Conservation (phyloP, 2,113 vertebrate genomes). For the Sarotherodon lohbergeri region DNA sequence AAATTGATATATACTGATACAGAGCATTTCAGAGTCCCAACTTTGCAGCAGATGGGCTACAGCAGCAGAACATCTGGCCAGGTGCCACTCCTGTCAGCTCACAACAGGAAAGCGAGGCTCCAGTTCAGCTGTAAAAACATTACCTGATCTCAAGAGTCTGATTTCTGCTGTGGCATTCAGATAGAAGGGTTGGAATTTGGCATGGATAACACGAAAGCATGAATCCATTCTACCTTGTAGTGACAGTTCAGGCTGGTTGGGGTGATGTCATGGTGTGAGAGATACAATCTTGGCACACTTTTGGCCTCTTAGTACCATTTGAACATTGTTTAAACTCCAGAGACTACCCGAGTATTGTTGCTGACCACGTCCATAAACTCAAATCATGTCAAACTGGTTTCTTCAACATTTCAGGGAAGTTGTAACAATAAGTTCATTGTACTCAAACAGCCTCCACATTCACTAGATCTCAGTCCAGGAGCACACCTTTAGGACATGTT, state of each 20-base stretch:
- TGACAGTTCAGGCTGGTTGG: background rate
- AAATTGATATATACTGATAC: background rate
- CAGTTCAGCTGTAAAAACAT: background rate
- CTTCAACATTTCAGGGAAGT: background rate
- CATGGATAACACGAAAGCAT: background rate
- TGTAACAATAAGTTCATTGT: background rate
- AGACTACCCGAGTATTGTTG: background rate
- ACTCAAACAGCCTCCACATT: background rate
- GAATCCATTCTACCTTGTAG: background rate
- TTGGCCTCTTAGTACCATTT: background rate
- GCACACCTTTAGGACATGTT: background rate
- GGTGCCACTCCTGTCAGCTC: background rate
- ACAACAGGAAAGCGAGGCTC: background rate
- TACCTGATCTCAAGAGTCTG: background rate
- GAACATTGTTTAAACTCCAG: background rate
- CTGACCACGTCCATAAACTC: background rate
- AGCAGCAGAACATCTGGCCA: accelerated
- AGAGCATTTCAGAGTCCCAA: background rate
- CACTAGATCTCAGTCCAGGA: background rate
- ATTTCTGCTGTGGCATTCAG: background rate
- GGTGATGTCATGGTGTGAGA: background rate
- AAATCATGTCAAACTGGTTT: background rate
- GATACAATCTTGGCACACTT: background rate
- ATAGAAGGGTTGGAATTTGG: background rate
- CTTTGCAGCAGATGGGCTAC: background rate